A percentile compares a stretch with the other conserved stretches of the same genome.
phyloP scores from a whole-genome alignment of 2,113 vertebrate species.

The Cynopterus brachyotis region DNA sequence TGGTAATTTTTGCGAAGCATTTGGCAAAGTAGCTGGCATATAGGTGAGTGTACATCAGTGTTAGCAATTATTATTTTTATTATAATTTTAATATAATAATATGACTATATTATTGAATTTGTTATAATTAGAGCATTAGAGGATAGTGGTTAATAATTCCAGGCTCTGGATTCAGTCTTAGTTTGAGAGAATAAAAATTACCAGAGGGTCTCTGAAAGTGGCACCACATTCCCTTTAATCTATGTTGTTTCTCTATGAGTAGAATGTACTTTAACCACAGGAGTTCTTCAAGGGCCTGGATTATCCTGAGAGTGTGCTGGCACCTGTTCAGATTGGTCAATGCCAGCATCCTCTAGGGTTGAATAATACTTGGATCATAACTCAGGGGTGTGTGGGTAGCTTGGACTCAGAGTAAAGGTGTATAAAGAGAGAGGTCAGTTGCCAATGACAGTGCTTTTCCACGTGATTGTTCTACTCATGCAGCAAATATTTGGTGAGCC shows the following conservation, averaged over 20 bases:
- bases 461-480: background rate
- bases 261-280: background rate
- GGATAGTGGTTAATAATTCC: background rate
- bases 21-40: background rate
- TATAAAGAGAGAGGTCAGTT: background rate
- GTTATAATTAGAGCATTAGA: background rate
- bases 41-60: background rate
- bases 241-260: background rate
- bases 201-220: background rate
- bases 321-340: background rate
- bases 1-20: background rate
- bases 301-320: background rate
- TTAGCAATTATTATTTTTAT: background rate
- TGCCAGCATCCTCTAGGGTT: background rate
- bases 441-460: background rate
- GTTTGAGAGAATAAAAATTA: background rate
- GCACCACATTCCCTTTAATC: background rate
- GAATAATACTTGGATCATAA: background rate
- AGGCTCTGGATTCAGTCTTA: background rate
- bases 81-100: background rate
- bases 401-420: background rate
- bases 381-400: background rate
- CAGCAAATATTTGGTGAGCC: background rate
- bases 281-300: too few relatives aligned
- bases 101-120: background rate